These are phyloP conservation scores for Drepana falcataria DNA, from an alignment of 2,888 invertebrate species.

Conservation along the genomic window DNA sequence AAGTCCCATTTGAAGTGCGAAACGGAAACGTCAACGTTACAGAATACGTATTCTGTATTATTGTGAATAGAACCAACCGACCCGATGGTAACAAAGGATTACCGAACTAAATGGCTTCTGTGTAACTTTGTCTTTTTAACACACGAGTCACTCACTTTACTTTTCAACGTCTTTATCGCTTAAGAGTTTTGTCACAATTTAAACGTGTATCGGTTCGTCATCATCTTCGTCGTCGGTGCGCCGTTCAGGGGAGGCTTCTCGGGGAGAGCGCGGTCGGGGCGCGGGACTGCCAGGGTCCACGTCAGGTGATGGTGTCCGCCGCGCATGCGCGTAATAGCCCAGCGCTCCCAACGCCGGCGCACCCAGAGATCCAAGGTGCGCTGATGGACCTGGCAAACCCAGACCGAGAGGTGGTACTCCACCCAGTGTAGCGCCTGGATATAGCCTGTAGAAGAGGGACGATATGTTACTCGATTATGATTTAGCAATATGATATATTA, in stretches of 20 bases:
- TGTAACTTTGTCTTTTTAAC: constrained; percentile 7
- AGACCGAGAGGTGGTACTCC: constrained; percentile 77
- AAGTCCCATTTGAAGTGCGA: constrained; percentile 13
- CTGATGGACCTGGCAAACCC: constrained; percentile 83
- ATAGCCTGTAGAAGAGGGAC: constrained; percentile 64
- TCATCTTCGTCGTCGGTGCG: constrained; percentile 77
- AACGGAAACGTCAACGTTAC: constrained; percentile 16
- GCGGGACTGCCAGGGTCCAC: constrained; percentile 79
- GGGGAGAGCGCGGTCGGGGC: constrained; percentile 70
- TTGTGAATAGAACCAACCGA: constrained; percentile 13
- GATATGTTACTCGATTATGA: background rate
- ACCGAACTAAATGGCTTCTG: constrained; percentile 22
- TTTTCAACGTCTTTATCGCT: background rate
- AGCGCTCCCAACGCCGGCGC: constrained; percentile 82
- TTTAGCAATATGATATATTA: too few species aligned
- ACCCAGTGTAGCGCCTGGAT: constrained; percentile 79
- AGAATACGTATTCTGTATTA: constrained; percentile 10
- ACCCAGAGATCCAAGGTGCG: constrained; percentile 82
- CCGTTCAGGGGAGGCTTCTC: constrained; percentile 58
- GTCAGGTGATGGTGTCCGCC: constrained; percentile 74
- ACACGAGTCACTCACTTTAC: constrained; percentile 12
- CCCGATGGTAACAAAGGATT: constrained; percentile 15
- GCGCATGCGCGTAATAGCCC: constrained; percentile 71
- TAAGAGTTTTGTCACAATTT: constrained; percentile 23
- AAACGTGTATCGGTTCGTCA: constrained; percentile 82